phyloP scores from a whole-genome alignment of 2,113 vertebrate species.

The Suricata suricatta region DNA sequence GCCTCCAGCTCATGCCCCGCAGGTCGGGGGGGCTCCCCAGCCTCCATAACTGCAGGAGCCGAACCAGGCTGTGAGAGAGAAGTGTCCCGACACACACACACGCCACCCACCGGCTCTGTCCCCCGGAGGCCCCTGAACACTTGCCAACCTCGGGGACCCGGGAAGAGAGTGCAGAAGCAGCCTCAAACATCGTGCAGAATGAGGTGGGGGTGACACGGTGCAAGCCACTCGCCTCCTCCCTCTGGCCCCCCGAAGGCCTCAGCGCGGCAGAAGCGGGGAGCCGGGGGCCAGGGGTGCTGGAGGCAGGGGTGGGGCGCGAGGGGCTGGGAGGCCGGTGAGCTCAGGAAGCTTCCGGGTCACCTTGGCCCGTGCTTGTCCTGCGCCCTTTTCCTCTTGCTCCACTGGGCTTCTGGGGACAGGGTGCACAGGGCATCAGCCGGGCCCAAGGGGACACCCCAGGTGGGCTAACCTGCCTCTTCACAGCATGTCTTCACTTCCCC shows the following conservation, averaged over 20 bases:
- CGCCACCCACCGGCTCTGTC: background rate
- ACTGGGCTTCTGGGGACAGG: background rate
- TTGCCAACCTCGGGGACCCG: background rate
- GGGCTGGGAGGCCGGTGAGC: background rate
- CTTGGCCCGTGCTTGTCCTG: background rate
- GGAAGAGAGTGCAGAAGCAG: background rate
- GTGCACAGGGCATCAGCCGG: background rate
- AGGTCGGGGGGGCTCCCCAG: fast-evolving
- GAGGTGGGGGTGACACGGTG: background rate
- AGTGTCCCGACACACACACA: background rate
- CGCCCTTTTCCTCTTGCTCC: too few relatives aligned
- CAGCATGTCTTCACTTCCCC: background rate
- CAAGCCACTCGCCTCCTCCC: background rate
- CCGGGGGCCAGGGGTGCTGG: background rate
- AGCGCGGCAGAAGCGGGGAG: too few relatives aligned
- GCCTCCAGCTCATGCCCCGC: background rate
- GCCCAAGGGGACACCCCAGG: background rate
- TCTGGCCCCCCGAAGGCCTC: background rate
- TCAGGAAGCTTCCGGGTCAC: background rate
- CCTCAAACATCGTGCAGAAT: background rate
- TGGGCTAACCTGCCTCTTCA: background rate
- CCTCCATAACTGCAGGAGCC: background rate
- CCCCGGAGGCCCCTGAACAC: background rate
- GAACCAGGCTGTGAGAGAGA: background rate
- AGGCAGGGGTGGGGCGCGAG: background rate